Percentiles rank a stretch among this genome's conserved stretches.
Conservation (phyloP, 2,113 vertebrate species). For the Cyphomyrus plagiostoma region DNA sequence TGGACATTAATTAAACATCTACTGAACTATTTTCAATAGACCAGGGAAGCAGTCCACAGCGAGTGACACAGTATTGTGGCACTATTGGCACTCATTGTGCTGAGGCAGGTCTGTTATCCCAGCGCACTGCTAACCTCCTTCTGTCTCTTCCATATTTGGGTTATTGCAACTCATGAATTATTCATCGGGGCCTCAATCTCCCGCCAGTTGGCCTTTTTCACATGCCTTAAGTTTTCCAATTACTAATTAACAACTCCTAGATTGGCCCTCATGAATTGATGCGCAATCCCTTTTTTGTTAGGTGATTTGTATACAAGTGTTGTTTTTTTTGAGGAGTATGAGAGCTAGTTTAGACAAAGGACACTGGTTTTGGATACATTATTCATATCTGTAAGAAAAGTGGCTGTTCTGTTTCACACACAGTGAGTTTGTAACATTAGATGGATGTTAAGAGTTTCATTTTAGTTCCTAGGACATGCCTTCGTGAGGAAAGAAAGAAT, state of each 20-base stretch:
- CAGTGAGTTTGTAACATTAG: neutral
- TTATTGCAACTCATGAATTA: conserved; percentile 41
- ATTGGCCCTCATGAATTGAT: conserved; percentile 29
- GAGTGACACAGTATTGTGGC: conserved; percentile 1
- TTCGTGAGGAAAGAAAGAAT: neutral
- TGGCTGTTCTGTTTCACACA: neutral
- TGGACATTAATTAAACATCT: conserved; percentile 6
- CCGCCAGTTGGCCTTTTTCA: conserved; percentile 50
- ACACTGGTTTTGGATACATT: neutral
- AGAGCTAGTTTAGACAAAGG: conserved; percentile 19
- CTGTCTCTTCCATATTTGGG: conserved; percentile 28
- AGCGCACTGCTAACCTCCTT: conserved; percentile 41
- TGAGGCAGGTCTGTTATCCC: conserved; percentile 25
- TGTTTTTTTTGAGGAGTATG: conserved; percentile 21
- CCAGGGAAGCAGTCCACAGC: neutral
- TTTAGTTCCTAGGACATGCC: neutral
- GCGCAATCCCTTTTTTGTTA: conserved; percentile 27
- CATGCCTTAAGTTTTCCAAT: conserved; percentile 52
- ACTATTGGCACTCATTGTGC: conserved; percentile 8
- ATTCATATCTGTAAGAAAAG: neutral
- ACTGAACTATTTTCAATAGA: neutral
- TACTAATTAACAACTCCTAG: conserved; percentile 40
- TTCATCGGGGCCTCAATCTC: conserved; percentile 39
- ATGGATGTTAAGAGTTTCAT: neutral
- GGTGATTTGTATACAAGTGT: conserved; percentile 25